Evolutionary conservation across 1,140 invertebrate species (phyloP), one percentile per base, ranked within the genome.

Genomic region (Drosophila kikkawai): DNA sequence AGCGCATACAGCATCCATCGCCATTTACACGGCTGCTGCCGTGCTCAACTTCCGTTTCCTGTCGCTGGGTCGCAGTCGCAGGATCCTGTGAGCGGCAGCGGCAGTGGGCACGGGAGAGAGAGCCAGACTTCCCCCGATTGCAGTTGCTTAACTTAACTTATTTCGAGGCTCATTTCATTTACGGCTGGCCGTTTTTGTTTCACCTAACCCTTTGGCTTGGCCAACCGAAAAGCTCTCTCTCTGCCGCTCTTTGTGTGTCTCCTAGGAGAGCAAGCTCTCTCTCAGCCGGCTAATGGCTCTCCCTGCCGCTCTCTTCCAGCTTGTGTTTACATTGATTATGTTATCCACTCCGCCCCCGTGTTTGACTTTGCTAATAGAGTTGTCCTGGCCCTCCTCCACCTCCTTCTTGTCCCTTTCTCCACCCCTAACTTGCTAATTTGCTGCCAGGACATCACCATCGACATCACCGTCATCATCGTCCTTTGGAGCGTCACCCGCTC

Each of bases 321-420:
- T 61, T 65, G 68, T 88, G 85, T 88, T 88, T 90, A 90, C 85
- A 90, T 85, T 90, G 85, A 90, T 90, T 90, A 90, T 90, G 85
- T 90, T 90, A 90, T 75, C 71, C 75, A 73, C 67, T 73, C 68
- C 57, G 60, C 74, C 53, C 48, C 68, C 76, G 11, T 64, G 69
- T 79, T 80, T 80, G 78, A 61, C 76, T 80, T 79, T 79, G 85
- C 85, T 91, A 90, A 90, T 90, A 85, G 81, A 90, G 85, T 85
- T 84, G 85, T 75, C 42, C 58, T 29, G 41, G 63, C 17, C 37
- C 70, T 8, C 55, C 29, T 13, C 34, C 17, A 2, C 22, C 51
- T 22, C 1, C 17, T 15, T 8, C 29, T 8, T 37, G 34, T 22
- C 19, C 51, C 34, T 37, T 56, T 26, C 53, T 22, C 26, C 41